These are phyloP conservation scores for Otocyon megalotis DNA, from an alignment of 2,113 vertebrate genomes.

Conservation along the genomic window DNA sequence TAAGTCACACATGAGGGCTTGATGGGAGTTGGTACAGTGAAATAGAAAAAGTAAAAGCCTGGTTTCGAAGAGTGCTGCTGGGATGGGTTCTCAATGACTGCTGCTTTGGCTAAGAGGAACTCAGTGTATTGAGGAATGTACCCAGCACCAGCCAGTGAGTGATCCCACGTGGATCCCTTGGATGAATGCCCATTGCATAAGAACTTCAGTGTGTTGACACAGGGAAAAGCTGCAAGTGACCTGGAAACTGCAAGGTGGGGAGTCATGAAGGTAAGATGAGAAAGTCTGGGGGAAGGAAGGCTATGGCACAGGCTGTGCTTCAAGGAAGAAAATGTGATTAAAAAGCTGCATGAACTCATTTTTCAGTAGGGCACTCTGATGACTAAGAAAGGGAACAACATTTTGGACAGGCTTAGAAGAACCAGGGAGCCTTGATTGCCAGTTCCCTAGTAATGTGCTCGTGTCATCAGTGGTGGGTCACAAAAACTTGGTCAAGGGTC, in stretches of 20 bases:
- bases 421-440: background rate
- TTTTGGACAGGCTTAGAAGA: slow-evolving; percentile 4
- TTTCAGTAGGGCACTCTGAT: background rate
- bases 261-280: background rate
- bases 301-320: background rate
- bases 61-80: fast-evolving
- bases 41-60: slow-evolving; percentile 19
- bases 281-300: slow-evolving; percentile 2
- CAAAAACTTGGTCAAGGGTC: background rate
- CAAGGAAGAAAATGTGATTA: background rate
- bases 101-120: slow-evolving; percentile 48
- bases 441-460: background rate
- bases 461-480: background rate
- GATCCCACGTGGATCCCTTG: background rate
- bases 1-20: background rate
- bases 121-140: background rate
- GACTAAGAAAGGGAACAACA: background rate
- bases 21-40: background rate
- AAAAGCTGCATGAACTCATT: background rate
- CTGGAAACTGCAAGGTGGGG: background rate
- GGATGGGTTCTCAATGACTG: background rate
- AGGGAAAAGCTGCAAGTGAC: background rate
- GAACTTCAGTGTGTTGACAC: background rate
- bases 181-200: background rate
- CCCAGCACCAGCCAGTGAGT: background rate